phyloP scores from a whole-genome alignment of 2,888 invertebrate species.

The Syrista parreyssii region DNA sequence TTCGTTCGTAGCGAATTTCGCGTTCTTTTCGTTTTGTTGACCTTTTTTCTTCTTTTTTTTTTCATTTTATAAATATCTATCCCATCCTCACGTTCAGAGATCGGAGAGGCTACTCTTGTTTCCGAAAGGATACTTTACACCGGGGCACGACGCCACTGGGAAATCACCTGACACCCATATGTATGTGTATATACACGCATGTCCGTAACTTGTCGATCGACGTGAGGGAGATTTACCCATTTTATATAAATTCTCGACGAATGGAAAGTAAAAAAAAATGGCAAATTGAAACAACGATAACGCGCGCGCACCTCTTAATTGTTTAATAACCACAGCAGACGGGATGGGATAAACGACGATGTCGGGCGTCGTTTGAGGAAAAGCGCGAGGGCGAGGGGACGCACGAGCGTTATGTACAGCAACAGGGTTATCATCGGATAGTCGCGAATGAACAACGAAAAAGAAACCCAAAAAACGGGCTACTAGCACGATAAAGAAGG shows the following conservation, averaged over 20 bases:
- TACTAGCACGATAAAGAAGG: not conserved
- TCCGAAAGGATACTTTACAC: not conserved
- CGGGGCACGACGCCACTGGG: too few species aligned
- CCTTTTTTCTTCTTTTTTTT: constrained; percentile 7
- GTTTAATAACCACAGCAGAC: not conserved
- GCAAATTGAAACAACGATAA: constrained; percentile 35
- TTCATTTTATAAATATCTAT: constrained; percentile 15
- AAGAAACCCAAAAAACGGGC: not conserved
- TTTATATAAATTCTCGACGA: not conserved
- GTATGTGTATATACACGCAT: not conserved
- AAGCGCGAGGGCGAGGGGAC: not conserved
- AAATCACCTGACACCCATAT: too few species aligned
- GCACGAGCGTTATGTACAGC: not conserved
- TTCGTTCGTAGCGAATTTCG: not conserved
- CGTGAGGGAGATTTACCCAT: not conserved
- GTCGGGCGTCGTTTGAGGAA: not conserved
- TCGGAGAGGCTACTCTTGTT: constrained; percentile 32
- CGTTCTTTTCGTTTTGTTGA: constrained; percentile 19
- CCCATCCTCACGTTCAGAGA: constrained; percentile 21
- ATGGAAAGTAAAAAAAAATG: constrained; percentile 30
- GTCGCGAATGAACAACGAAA: not conserved
- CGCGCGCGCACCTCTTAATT: constrained; percentile 23
- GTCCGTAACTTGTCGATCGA: too few species aligned
- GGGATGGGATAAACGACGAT: not conserved
- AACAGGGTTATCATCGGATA: not conserved